Evolutionary conservation across 2,113 vertebrate species (phyloP).

Genomic region (Corydoras maculifer): DNA sequence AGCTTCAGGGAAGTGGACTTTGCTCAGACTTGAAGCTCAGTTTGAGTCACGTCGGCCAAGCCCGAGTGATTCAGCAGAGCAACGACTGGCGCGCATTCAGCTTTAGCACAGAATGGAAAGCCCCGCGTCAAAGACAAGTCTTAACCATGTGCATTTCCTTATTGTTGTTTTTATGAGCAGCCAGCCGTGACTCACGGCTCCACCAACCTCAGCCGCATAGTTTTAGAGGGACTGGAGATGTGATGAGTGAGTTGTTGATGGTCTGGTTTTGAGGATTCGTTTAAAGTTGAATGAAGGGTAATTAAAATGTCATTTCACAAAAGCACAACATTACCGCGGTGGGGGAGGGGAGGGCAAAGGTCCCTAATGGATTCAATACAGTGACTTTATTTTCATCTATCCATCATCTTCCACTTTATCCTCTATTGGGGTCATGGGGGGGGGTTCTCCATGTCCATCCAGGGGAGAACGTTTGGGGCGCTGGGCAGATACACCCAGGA

Average conservation of each 20-base stretch:
- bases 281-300: neutral
- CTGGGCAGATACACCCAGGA: too few species aligned
- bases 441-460: too few species aligned
- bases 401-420: too few species aligned
- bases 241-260: neutral
- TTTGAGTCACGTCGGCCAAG: conserved; percentile 30
- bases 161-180: conserved; percentile 31
- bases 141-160: conserved; percentile 26
- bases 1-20: conserved; percentile 29
- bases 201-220: conserved; percentile 7
- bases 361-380: too few species aligned
- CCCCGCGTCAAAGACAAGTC: conserved; percentile 40
- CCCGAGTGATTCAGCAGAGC: conserved; percentile 42
- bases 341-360: too few species aligned
- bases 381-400: too few species aligned
- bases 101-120: conserved; percentile 38
- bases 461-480: too few species aligned
- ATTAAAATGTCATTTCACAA: neutral
- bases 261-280: neutral
- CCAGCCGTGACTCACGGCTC: conserved; percentile 32
- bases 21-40: conserved; percentile 27
- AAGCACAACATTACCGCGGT: neutral
- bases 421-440: too few species aligned
- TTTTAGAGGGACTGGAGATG: conserved; percentile 2
- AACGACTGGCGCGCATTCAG: conserved; percentile 10